Evolutionary conservation across 1,140 invertebrate species (phyloP), one percentile per base, ranked within the genome.

Genomic region (Mactra quadrangularis): DNA sequence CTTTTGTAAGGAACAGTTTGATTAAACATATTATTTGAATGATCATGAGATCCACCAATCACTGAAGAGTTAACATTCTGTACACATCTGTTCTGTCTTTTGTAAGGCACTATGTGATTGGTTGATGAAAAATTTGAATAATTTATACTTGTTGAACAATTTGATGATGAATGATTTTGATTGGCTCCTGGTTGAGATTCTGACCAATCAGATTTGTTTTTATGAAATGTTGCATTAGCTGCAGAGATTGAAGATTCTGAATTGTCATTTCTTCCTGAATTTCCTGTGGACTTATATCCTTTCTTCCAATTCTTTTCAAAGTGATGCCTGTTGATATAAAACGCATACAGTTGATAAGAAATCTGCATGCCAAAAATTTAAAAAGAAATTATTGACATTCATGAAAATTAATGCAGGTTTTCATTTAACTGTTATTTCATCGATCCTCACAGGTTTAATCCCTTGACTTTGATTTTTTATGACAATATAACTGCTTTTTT

Each of bases 1-100:
- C 45, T 60, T 76, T 76, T 76, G 74, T 76, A 76, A 76, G 74
- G 74, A 33, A 74, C 53, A 57, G 2, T 19, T 31, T 45, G 64
- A n/a, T n/a, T n/a, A n/a, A n/a, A n/a, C n/a, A n/a, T n/a, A n/a
- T n/a, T n/a, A n/a, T n/a, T n/a, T n/a, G n/a, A n/a, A n/a, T n/a
- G n/a, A n/a, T n/a, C n/a, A n/a, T n/a, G n/a, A n/a, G n/a, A n/a
- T 35, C 29, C 29, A 64, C 35, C 60, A 64, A 35, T 64, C 4
- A 33, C 33, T 1, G 9, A 19, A 17, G 29, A 15, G 19, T 6
- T 64, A 31, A 35, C 60, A 33, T 27, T 35, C 13, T 29, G 60
- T 31, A 31, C 15, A n/a, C n/a, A n/a, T 1, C 2, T 27, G 19
- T 55, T n/a, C 41, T 70, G 45, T 31, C 45, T 60, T 76, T 76